Percentiles rank a stretch among this genome's conserved stretches.
Conservation (phyloP, 2,113 vertebrate genomes). For the Acinonyx jubatus region DNA sequence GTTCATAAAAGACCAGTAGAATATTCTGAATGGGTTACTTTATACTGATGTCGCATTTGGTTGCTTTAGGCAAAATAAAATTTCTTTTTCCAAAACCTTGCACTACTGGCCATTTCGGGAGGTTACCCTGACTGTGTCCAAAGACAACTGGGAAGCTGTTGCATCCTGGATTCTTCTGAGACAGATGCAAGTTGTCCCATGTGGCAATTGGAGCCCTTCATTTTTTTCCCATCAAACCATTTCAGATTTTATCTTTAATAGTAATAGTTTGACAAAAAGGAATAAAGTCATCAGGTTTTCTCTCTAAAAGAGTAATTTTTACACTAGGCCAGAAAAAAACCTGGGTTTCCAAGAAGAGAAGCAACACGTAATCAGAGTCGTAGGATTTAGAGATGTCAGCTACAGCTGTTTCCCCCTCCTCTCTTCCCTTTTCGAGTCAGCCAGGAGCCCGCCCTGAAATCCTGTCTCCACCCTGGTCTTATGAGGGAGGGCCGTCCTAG, state of each 20-base stretch:
- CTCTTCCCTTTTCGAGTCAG: background rate
- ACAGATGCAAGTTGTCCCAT: rapidly evolving
- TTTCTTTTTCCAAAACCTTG: background rate
- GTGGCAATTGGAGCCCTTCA: background rate
- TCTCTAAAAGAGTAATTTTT: background rate
- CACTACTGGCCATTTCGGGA: background rate
- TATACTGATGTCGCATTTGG: background rate
- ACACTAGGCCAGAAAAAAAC: background rate
- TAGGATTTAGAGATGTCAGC: background rate
- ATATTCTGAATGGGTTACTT: background rate
- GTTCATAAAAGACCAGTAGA: background rate
- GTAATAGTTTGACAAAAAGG: conserved; percentile 23
- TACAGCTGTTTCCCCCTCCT: background rate
- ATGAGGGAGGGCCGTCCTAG: rapidly evolving
- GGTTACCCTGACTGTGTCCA: rapidly evolving
- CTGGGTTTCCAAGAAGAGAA: background rate
- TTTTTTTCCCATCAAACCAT: background rate
- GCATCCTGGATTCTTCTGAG: background rate
- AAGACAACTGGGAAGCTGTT: background rate
- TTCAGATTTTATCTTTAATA: background rate
- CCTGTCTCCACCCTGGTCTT: background rate
- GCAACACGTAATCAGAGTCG: background rate
- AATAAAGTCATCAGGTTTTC: background rate
- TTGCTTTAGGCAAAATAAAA: background rate
- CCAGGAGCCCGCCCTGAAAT: background rate